Evolutionary conservation across 35 echinoderm and acorn worm genomes (phyloP).

Genomic region (Lytechinus variegatus): DNA sequence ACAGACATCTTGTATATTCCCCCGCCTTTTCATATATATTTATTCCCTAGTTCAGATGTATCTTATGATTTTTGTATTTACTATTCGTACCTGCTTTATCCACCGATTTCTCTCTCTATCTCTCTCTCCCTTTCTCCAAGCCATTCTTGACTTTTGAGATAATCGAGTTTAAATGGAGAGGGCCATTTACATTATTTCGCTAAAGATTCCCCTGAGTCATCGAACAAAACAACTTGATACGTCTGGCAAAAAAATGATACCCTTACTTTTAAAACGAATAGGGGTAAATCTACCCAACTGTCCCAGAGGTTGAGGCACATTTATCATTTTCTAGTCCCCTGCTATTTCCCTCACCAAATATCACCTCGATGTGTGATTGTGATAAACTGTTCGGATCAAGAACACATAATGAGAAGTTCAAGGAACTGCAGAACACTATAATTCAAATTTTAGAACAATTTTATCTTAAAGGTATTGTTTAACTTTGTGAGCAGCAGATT

Average conservation of each 20-base stretch:
- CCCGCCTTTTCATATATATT: too few species aligned
- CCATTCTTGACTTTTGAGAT: neutral
- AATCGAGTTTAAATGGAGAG: slow-evolving; percentile 23
- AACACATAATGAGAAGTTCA: neutral
- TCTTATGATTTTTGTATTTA: too few species aligned
- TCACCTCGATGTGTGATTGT: neutral
- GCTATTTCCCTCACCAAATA: neutral
- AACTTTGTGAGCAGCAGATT: too few species aligned
- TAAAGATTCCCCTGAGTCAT: neutral
- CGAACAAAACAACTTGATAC: neutral
- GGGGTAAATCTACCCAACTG: neutral
- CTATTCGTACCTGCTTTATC: neutral
- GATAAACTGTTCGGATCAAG: neutral
- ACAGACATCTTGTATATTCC: too few species aligned
- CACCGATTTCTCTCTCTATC: neutral
- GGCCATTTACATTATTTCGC: slow-evolving; percentile 31
- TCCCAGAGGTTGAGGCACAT: neutral
- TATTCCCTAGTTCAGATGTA: too few species aligned
- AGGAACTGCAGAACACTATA: neutral
- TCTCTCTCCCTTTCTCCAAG: neutral
- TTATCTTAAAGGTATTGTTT: too few species aligned
- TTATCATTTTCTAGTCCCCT: slow-evolving; percentile 2
- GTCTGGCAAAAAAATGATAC: slow-evolving; percentile 9
- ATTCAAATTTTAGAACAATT: neutral
- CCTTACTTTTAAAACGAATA: neutral